A percentile compares a stretch with the other conserved stretches of the same genome.
phyloP scores from a whole-genome alignment of 2,888 invertebrate species.

The Apomyelois bistriatella region DNA sequence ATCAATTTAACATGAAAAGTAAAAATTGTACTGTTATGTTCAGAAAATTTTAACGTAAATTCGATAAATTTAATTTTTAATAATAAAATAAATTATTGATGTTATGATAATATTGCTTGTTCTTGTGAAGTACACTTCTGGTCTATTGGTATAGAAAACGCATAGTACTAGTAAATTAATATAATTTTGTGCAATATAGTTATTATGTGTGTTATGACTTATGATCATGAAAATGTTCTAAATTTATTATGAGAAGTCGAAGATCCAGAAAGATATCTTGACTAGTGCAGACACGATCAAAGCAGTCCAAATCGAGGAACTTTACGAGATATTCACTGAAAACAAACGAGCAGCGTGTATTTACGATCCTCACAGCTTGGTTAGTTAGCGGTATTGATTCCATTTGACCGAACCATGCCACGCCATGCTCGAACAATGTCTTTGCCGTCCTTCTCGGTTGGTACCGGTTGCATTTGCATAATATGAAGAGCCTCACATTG shows the following conservation, averaged over 20 bases:
- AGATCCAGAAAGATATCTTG: slow-evolving; percentile 1
- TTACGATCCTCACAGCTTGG: slow-evolving; percentile 2
- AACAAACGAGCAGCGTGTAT: slow-evolving; percentile 6
- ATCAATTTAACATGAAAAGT: background rate
- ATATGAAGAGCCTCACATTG: slow-evolving; percentile 11
- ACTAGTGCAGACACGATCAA: background rate
- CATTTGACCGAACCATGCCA: slow-evolving; percentile 1
- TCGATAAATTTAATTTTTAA: too few relatives aligned
- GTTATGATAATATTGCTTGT: too few relatives aligned
- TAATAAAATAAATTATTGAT: too few relatives aligned
- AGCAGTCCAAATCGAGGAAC: background rate
- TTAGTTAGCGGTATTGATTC: slow-evolving; percentile 12
- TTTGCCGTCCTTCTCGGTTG: slow-evolving; percentile 9
- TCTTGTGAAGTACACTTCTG: too few relatives aligned
- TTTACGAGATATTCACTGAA: slow-evolving; percentile 5
- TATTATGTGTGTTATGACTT: too few relatives aligned
- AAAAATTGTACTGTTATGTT: too few relatives aligned
- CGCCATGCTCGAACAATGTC: slow-evolving; percentile 5
- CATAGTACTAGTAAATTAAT: too few relatives aligned
- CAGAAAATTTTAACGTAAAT: too few relatives aligned
- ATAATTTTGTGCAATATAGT: too few relatives aligned
- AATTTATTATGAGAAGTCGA: background rate
- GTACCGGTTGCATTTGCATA: slow-evolving; percentile 10
- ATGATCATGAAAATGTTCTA: background rate
- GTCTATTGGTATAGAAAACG: too few relatives aligned